Conservation (phyloP, 2,113 vertebrate genomes). For the Zeus faber region DNA sequence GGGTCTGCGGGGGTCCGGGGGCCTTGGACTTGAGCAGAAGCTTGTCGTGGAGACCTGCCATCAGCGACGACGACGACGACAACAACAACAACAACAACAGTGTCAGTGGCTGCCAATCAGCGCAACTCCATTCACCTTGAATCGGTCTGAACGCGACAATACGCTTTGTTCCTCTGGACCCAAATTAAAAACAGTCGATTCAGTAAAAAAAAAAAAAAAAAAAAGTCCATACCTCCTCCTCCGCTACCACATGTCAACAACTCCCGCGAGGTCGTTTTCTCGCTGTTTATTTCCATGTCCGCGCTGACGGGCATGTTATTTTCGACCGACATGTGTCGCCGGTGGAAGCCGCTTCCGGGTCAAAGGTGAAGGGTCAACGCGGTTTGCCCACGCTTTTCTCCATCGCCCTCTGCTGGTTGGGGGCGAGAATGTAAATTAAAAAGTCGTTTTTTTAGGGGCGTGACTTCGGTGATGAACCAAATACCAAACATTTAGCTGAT, state of each 20-base stretch:
- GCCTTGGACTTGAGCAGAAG: conserved; percentile 78
- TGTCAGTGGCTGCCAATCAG: neutral
- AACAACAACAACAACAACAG: neutral
- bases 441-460: too few relatives aligned
- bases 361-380: neutral
- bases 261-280: conserved; percentile 56
- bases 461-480: too few relatives aligned
- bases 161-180: neutral
- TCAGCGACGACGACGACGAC: neutral
- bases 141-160: neutral
- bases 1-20: conserved; percentile 70
- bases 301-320: rapidly evolving
- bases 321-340: conserved; percentile 21
- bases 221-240: conserved; percentile 54
- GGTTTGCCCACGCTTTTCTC: rapidly evolving
- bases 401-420: conserved; percentile 43
- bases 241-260: conserved; percentile 68
- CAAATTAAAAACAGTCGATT: neutral
- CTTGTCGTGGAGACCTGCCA: conserved; percentile 81
- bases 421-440: too few relatives aligned
- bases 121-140: neutral
- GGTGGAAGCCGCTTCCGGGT: conserved; percentile 17
- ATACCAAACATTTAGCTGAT: too few relatives aligned
- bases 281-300: conserved; percentile 50
- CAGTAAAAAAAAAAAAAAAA: neutral